A percentile compares a stretch with the other conserved stretches of the same genome.
Evolutionary conservation across 2,113 vertebrate species (phyloP).

Genomic region (Cariama cristata): DNA sequence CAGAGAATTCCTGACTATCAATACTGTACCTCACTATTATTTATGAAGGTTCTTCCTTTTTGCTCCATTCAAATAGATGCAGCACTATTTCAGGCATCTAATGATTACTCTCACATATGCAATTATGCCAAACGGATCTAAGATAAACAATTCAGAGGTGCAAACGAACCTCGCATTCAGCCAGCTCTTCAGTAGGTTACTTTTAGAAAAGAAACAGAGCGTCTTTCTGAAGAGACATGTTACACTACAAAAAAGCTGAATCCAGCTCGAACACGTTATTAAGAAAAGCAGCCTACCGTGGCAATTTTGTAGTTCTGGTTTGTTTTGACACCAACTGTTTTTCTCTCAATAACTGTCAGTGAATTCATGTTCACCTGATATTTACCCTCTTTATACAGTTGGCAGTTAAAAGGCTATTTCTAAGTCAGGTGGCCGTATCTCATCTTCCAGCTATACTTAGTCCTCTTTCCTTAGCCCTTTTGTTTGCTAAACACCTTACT

Average conservation of each 20-base stretch:
- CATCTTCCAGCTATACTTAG: background rate
- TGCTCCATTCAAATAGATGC: background rate
- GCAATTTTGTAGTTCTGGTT: background rate
- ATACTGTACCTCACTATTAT: background rate
- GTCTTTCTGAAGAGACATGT: background rate
- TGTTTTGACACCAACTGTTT: background rate
- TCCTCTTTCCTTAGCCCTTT: background rate
- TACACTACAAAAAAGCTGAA: background rate
- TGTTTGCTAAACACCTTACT: background rate
- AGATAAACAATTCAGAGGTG: background rate
- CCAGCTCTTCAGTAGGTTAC: background rate
- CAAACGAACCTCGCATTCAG: accelerated
- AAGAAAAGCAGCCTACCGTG: background rate
- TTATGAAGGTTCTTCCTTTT: background rate
- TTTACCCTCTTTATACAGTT: background rate
- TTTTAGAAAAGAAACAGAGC: background rate
- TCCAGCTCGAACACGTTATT: background rate
- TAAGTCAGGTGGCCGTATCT: background rate
- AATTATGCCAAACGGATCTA: background rate
- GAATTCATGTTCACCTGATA: background rate
- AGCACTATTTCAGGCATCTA: background rate
- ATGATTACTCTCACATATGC: background rate
- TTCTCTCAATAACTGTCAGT: background rate
- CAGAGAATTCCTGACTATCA: background rate
- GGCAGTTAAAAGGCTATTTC: background rate